phyloP scores from a whole-genome alignment of 2,888 invertebrate species.

The Artemia sinica region DNA sequence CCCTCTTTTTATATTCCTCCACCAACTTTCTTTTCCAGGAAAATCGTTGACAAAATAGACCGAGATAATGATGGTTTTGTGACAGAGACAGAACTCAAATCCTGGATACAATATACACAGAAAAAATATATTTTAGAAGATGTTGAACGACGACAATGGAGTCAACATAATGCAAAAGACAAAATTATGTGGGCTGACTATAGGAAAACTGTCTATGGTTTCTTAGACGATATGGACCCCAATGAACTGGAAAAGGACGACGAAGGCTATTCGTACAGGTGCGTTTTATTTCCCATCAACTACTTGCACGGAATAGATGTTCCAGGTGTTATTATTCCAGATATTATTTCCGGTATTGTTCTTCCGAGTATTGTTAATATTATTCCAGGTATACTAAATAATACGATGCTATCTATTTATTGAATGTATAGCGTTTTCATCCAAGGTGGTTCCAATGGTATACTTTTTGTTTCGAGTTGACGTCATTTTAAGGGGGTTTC shows the following conservation, averaged over 20 bases:
- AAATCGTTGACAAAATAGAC: constrained; percentile 88
- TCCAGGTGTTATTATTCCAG: no score
- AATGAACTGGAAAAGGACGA: constrained; percentile 48
- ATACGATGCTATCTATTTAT: no score
- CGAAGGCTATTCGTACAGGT: constrained; percentile 54
- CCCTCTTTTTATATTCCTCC: background rate
- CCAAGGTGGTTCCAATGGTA: no score
- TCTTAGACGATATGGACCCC: constrained; percentile 42
- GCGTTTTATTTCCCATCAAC: background rate
- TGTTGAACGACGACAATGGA: constrained; percentile 72
- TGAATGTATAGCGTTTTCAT: no score
- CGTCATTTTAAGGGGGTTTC: no score
- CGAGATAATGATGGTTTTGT: constrained; percentile 61
- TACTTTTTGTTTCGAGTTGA: no score
- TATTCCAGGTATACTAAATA: no score
- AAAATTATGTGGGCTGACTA: constrained; percentile 65
- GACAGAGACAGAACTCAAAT: constrained; percentile 69
- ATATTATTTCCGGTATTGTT: no score
- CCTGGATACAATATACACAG: constrained; percentile 91
- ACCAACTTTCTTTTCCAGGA: constrained; percentile 37
- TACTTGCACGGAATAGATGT: no score
- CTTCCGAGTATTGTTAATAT: no score
- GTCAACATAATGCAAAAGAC: constrained; percentile 61
- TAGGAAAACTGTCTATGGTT: constrained; percentile 67
- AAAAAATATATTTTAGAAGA: constrained; percentile 78